Evolutionary conservation across 2,113 vertebrate genomes (phyloP), one percentile per base, ranked within the genome.

Genomic region (Lutjanus erythropterus): DNA sequence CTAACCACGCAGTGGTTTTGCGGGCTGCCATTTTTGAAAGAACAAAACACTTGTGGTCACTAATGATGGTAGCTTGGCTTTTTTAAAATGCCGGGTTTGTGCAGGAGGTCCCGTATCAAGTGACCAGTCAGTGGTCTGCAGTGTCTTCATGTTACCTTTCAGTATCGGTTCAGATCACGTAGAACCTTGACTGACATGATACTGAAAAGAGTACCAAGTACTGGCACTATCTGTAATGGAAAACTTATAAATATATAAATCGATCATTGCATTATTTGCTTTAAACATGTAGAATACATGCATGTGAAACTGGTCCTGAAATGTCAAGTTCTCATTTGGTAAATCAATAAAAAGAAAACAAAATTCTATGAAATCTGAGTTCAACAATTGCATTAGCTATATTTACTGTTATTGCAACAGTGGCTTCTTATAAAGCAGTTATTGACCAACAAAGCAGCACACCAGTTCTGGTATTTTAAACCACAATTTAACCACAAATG

Each of bases 401-500:
- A 27, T 39, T 79, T 67, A 37, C n/a, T 71, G 19, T 2, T 21
- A 4, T 10, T 25, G 60, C 33, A 19, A 2, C 29, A 65, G 44
- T 10, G 19, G 25, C 14, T 72, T 62, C 23, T 42, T 44, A 68
- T 0, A 14, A 7, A 25, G 49, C 1, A 35, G 29, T 58, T 52
- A 21, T 2, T 39, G 29, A 6, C 23, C 0, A 4, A 46, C 11
- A 60, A 3, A 12, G 23, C 11, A 62, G 2, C 14, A 1, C 1
- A 1, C 46, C 8, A 42, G 9, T 55, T 66, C n/a, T 79, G 46
- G 21, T 74, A 75, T 62, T 27, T 61, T 44, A 1, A 3, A 62
- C 23, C 65, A 29, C 42, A 70, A 3, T 11, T 50, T 9, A 64
- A 47, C 56, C 68, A 61, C 72, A 71, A 19, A 39, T 50, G 41